These are phyloP conservation scores for Styela clava DNA, from an alignment of 23 tunicate genomes.

Conservation along the genomic window DNA sequence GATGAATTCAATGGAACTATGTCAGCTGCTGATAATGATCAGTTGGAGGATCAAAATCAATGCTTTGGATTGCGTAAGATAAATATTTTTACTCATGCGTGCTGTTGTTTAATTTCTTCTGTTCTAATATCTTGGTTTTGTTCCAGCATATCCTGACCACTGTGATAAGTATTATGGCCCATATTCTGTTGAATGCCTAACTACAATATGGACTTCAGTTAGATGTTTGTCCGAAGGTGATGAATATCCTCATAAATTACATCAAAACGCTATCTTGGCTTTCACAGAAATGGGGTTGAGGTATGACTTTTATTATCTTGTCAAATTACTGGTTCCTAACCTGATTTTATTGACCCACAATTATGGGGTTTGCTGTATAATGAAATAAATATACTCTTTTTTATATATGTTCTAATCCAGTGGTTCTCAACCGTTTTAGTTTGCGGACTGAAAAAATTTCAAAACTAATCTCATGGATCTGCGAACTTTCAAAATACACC, in stretches of 20 bases:
- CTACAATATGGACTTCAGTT: slow-evolving; percentile 25
- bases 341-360: no score
- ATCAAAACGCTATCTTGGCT: background rate
- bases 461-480: no score
- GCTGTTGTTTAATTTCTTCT: background rate
- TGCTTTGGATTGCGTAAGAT: slow-evolving; percentile 21
- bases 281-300: slow-evolving; percentile 9
- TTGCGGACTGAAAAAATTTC: no score
- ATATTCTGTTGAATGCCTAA: slow-evolving; percentile 15
- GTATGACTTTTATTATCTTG: background rate
- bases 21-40: slow-evolving; percentile 17
- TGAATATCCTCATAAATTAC: slow-evolving; percentile 21
- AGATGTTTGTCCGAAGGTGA: slow-evolving; percentile 22
- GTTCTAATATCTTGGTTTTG: background rate
- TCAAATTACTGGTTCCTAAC: no score
- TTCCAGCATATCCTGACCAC: slow-evolving; percentile 1
- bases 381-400: no score
- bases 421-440: no score
- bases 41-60: background rate
- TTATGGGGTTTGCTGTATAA: no score
- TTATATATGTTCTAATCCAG: no score
- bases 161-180: slow-evolving; percentile 26
- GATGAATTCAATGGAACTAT: background rate
- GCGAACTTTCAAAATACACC: no score
- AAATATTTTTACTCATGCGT: background rate